Percentiles rank a stretch among this genome's conserved stretches.
phyloP scores from a whole-genome alignment of 2,797 vertebrate species.

The Acrocephalus scirpaceus region DNA sequence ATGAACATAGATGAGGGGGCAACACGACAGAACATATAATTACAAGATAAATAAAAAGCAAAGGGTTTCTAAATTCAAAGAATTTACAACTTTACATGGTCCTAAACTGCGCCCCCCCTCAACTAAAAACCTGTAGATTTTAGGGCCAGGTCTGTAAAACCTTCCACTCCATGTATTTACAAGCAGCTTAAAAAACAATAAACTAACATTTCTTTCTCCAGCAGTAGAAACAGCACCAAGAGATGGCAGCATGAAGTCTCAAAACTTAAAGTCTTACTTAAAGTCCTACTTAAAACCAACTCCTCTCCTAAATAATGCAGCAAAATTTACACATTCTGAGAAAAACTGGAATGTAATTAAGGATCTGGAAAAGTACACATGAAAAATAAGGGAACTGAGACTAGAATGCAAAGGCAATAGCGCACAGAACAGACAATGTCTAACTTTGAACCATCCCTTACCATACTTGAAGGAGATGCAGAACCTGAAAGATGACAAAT shows the following conservation, averaged over 20 bases:
- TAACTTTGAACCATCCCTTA: not conserved
- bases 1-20: not conserved
- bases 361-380: not conserved
- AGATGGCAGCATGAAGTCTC: rapidly evolving
- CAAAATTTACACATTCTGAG: not conserved
- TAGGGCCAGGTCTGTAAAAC: not conserved
- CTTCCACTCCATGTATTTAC: not conserved
- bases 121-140: not conserved
- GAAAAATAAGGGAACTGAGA: not conserved
- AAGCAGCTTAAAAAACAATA: not conserved
- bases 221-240: not conserved
- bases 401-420: not conserved
- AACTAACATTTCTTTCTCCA: not conserved
- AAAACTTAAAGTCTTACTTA: too few relatives aligned
- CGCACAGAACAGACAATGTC: not conserved
- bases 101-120: not conserved
- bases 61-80: not conserved
- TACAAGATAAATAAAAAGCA: not conserved
- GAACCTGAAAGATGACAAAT: not conserved
- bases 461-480: not conserved
- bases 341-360: not conserved
- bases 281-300: not conserved
- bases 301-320: not conserved
- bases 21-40: not conserved
- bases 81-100: not conserved